These are phyloP conservation scores for Drosophila fulvimacula DNA, from an alignment of 2,888 invertebrate species.

Conservation along the genomic window DNA sequence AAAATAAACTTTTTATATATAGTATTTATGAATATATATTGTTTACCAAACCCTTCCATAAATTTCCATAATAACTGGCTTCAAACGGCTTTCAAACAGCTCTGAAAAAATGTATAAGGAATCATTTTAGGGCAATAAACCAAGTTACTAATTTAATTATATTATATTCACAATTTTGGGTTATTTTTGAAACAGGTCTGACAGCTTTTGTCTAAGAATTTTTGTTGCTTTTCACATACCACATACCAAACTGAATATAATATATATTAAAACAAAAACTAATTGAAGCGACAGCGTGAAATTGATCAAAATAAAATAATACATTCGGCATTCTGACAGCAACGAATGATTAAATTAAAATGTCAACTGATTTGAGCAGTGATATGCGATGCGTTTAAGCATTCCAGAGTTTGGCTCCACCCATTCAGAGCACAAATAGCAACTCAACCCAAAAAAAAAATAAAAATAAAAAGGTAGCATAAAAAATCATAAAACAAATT, in stretches of 20 bases:
- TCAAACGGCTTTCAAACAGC: constrained; percentile 12
- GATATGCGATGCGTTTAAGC: constrained; percentile 5
- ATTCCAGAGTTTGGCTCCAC: not conserved
- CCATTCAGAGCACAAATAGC: not conserved
- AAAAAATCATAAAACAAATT: constrained; percentile 50
- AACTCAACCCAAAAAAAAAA: not conserved
- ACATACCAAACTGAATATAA: too few species aligned
- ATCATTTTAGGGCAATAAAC: constrained; percentile 36
- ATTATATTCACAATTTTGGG: constrained; percentile 6
- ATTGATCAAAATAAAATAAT: constrained; percentile 40
- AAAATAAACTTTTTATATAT: not conserved
- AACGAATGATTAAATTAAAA: constrained; percentile 46
- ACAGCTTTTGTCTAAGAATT: constrained; percentile 60
- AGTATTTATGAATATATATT: too few species aligned
- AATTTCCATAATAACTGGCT: constrained; percentile 57
- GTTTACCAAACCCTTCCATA: constrained; percentile 4
- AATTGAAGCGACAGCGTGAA: constrained; percentile 7
- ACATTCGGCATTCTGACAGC: constrained; percentile 35
- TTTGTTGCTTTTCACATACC: constrained; percentile 16
- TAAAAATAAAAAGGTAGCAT: constrained; percentile 1
- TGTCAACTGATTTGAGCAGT: constrained; percentile 35
- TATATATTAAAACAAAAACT: not conserved
- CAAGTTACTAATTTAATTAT: constrained; percentile 66
- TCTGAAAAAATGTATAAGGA: constrained; percentile 16
- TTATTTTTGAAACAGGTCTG: constrained; percentile 54